Evolutionary conservation across 2,113 vertebrate species (phyloP).

Genomic region (Ameiurus melas): DNA sequence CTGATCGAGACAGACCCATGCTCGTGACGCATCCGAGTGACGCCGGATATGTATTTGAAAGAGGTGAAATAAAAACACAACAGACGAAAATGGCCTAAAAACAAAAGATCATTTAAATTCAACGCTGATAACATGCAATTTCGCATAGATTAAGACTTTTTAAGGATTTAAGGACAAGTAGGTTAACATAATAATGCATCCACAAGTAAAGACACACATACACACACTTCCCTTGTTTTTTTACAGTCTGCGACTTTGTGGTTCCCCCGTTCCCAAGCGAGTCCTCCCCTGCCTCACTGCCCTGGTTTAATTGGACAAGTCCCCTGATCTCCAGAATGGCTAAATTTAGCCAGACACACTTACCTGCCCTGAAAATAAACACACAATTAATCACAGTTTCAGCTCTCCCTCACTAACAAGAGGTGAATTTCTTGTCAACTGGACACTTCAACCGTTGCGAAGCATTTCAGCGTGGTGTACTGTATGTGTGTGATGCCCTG

Average conservation of each 20-base stretch:
- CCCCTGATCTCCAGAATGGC: background rate
- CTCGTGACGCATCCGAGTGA: background rate
- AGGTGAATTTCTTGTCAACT: background rate
- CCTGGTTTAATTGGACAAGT: constrained; percentile 45
- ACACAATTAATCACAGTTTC: constrained; percentile 36
- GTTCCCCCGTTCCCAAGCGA: constrained; percentile 1
- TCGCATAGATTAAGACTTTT: background rate
- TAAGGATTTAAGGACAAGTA: background rate
- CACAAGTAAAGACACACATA: background rate
- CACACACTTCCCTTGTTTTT: background rate
- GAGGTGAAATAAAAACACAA: background rate
- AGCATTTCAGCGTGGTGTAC: background rate
- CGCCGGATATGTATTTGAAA: background rate
- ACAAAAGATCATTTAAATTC: background rate
- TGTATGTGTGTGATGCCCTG: background rate
- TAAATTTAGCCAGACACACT: constrained; percentile 34
- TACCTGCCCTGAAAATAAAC: constrained; percentile 33
- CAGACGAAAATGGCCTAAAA: background rate
- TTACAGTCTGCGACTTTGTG: constrained; percentile 3
- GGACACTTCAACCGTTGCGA: background rate
- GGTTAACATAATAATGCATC: background rate
- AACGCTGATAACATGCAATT: background rate
- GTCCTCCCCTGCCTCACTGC: constrained; percentile 34
- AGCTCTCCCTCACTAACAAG: constrained; percentile 2
- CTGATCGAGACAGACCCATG: too few relatives aligned